Evolutionary conservation across 2,113 vertebrate genomes (phyloP), one percentile per base, ranked within the genome.

Genomic region (Tetrao urogallus): DNA sequence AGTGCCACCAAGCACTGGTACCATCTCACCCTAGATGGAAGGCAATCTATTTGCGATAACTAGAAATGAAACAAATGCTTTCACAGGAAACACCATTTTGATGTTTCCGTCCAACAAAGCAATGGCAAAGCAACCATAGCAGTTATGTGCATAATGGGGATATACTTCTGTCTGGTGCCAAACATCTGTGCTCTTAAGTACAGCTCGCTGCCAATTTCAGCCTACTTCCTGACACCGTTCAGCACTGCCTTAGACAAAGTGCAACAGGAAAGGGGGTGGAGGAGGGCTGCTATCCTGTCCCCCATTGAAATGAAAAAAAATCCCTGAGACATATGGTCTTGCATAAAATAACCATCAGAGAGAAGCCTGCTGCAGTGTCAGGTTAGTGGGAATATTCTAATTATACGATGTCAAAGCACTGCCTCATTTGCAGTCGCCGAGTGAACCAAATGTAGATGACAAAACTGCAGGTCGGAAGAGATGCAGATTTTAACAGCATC

Each of bases 171-270:
- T 72, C 54, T 92, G 47, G 38, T 94, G 96, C 94, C 94, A 97
- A 97, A 96, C 93, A 96, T 96, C 95, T 97, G 95, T 83, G 94
- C 65, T 87, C 18, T 4, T 36, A 90, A 58, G 45, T 57, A 7
- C 58, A 61, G 30, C 71, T 82, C 1, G 0, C 67, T 65, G 69
- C 93, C 42, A 75, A 75, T 81, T 71, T 75, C 47, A 77, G 92
- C 77, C 38, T 88, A n/a, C 58, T 92, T 90, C 64, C 88, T 48
- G 56, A 76, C 1, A 0, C 69, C 45, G 69, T 42, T 66, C 32
- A 1, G 34, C 52, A 50, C 30, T 13, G 71, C 50, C 0, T 1
- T 27, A 82, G 74, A 92, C 75, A 79, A 69, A 81, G 84, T 75
- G 42, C 4, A 2, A 82, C 50, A 36, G 36, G 47, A 94, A 64